Evolutionary conservation across 2,888 invertebrate species (phyloP).

Genomic region (Tolmerus cingulatus): DNA sequence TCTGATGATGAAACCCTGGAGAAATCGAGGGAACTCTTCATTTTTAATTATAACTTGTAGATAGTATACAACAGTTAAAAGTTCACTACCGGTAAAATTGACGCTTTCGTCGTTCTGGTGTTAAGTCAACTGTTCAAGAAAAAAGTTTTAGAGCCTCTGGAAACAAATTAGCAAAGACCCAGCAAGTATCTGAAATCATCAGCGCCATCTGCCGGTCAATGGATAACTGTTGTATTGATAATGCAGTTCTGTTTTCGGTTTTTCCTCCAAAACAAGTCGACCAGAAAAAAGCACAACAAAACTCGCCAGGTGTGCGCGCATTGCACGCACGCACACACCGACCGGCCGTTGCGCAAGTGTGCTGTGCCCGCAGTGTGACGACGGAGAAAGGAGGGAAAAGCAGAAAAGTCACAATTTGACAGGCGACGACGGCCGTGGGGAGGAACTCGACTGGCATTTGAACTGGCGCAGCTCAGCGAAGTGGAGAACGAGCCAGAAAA

Average conservation of each 20-base stretch:
- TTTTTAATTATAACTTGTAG: too few species aligned
- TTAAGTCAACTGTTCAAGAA: too few species aligned
- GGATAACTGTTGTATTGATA: not conserved
- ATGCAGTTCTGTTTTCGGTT: not conserved
- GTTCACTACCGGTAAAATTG: too few species aligned
- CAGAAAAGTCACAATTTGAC: conserved; percentile 42
- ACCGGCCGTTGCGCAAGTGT: not conserved
- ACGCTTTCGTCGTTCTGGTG: too few species aligned
- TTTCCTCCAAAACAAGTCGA: not conserved
- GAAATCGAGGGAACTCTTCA: too few species aligned
- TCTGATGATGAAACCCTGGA: too few species aligned
- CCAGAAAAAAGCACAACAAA: not conserved
- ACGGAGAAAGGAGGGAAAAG: not conserved
- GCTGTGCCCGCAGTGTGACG: not conserved
- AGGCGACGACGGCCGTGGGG: conserved; percentile 7
- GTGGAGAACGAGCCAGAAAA: not conserved
- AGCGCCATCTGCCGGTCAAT: not conserved
- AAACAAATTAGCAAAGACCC: not conserved
- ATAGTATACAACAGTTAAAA: too few species aligned
- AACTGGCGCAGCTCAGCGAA: not conserved
- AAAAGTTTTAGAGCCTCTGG: not conserved
- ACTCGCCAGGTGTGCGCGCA: not conserved
- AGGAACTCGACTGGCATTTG: not conserved
- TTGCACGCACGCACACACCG: not conserved
- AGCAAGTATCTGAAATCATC: not conserved